phyloP scores from a whole-genome alignment of 2,113 vertebrate genomes.

The Pelvicachromis taeniatus region DNA sequence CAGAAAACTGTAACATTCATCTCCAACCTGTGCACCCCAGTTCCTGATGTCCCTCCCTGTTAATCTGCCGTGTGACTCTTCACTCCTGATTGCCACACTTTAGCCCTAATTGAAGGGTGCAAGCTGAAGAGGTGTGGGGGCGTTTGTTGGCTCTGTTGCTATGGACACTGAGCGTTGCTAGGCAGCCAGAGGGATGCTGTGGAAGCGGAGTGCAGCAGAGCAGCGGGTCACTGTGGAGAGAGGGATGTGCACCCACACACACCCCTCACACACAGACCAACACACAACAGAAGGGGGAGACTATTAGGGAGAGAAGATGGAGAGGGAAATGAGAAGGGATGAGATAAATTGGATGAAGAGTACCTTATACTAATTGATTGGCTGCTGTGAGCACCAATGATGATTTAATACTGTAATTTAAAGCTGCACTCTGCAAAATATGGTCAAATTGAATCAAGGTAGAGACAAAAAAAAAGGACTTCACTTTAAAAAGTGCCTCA shows the following conservation, averaged over 20 bases:
- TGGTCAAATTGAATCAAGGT: not conserved
- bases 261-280: conserved; percentile 43
- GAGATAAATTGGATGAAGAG: not conserved
- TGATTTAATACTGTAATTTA: not conserved
- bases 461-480: not conserved
- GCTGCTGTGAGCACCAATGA: not conserved
- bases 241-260: conserved; percentile 66
- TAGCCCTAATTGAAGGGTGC: conserved; percentile 66
- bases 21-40: not conserved
- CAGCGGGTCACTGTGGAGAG: conserved; percentile 69
- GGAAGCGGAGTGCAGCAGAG: conserved; percentile 61
- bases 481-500: not conserved
- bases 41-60: not conserved
- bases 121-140: conserved; percentile 58
- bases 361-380: not conserved
- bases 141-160: conserved; percentile 75
- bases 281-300: not conserved
- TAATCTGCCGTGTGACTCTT: conserved; percentile 23
- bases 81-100: conserved; percentile 63
- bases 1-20: not conserved
- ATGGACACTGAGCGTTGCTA: conserved; percentile 77
- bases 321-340: not conserved
- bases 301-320: not conserved
- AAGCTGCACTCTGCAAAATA: not conserved
- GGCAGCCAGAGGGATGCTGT: conserved; percentile 70